These are phyloP conservation scores for Caenorhabditis afra DNA, from an alignment of 2,888 invertebrate species.

Conservation along the genomic window DNA sequence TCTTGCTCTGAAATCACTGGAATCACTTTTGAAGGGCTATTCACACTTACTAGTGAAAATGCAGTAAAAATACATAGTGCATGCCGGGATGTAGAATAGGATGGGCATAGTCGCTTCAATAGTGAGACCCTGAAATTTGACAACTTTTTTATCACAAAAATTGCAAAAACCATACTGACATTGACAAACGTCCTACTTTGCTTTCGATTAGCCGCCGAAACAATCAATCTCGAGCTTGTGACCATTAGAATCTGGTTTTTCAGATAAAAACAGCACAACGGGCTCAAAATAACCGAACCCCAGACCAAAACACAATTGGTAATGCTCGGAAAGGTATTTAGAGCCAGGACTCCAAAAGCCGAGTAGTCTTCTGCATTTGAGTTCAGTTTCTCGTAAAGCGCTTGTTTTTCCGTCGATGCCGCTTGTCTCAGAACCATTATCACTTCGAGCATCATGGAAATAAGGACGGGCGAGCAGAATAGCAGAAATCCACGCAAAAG, in stretches of 20 bases:
- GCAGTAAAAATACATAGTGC: constrained; percentile 26
- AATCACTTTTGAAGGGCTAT: background rate
- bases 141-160: too few species aligned
- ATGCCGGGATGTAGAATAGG: constrained; percentile 25
- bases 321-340: background rate
- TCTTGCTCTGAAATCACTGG: background rate
- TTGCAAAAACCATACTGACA: background rate
- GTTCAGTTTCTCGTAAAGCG: background rate
- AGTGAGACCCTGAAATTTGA: constrained; percentile 26
- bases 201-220: background rate
- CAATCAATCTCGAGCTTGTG: background rate
- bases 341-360: background rate
- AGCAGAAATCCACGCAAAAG: constrained; percentile 1
- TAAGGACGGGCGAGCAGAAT: constrained; percentile 11
- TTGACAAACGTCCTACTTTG: background rate
- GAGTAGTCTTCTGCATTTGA: background rate
- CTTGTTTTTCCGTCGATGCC: background rate
- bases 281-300: background rate
- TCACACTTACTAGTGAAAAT: background rate
- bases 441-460: constrained; percentile 23
- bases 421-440: background rate
- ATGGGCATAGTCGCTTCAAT: constrained; percentile 35
- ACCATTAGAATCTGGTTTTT: background rate
- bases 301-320: constrained; percentile 1
- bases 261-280: background rate